Percentiles rank a stretch among this genome's conserved stretches.
phyloP scores from a whole-genome alignment of 92 coral and sea anemone species.

The Chrysogorgia sp. region DNA sequence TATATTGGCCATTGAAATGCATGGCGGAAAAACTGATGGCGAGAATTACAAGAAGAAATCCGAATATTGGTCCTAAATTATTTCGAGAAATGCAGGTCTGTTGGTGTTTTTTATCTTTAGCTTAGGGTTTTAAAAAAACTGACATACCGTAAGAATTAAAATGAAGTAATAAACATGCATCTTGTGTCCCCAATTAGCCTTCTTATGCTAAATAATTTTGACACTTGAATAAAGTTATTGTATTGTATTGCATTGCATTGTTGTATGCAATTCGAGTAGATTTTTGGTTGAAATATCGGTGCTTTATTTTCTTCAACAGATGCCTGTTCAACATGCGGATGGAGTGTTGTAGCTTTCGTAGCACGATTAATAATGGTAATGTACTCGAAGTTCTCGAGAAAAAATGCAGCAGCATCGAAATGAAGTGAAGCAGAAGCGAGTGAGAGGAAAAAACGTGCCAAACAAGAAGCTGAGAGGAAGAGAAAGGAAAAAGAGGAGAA shows the following conservation, averaged over 20 bases:
- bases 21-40: slow-evolving; percentile 91
- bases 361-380: slow-evolving; percentile 69
- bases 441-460: slow-evolving; percentile 76
- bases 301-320: slow-evolving; percentile 67
- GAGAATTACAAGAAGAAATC: slow-evolving; percentile 66
- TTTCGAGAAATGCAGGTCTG: too few species aligned
- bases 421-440: slow-evolving; percentile 77
- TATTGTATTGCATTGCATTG: too few species aligned
- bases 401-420: too few species aligned
- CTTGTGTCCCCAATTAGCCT: too few species aligned
- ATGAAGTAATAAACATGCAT: too few species aligned
- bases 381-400: slow-evolving; percentile 70
- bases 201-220: too few species aligned
- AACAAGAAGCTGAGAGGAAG: slow-evolving; percentile 87
- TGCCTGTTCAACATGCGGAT: slow-evolving; percentile 93
- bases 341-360: slow-evolving; percentile 76
- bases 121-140: too few species aligned
- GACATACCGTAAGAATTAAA: too few species aligned
- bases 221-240: too few species aligned
- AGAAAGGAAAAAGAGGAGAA: slow-evolving; percentile 96
- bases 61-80: slow-evolving; percentile 77
- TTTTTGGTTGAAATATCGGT: too few species aligned
- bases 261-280: too few species aligned
- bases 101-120: slow-evolving; percentile 77
- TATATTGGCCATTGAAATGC: slow-evolving; percentile 95